These are phyloP conservation scores for Megaceryle maxima DNA, from an alignment of 2,113 vertebrate species.

Conservation along the genomic window DNA sequence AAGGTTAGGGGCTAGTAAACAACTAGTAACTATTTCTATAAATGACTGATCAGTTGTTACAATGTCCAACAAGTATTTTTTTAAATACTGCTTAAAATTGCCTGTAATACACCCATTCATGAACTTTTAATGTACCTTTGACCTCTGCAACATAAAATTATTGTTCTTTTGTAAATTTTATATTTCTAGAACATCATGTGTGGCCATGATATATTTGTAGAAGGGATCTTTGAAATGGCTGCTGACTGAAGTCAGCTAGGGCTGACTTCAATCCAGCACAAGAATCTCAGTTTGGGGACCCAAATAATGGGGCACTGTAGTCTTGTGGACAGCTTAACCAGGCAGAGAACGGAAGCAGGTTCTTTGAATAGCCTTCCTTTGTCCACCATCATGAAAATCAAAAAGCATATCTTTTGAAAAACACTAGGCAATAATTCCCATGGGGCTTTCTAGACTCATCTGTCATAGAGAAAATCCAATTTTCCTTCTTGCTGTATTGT, in stretches of 20 bases:
- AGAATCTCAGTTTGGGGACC: background rate
- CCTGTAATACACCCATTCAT: background rate
- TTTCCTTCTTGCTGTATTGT: constrained; percentile 52
- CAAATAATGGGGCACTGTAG: constrained; percentile 26
- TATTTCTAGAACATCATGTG: constrained; percentile 5
- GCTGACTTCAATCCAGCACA: background rate
- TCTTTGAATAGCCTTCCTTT: constrained; percentile 46
- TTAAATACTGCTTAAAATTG: background rate
- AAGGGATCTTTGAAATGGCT: background rate
- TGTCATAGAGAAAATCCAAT: constrained; percentile 52
- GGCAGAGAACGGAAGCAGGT: constrained; percentile 9
- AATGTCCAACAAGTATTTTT: background rate
- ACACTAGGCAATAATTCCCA: constrained; percentile 16
- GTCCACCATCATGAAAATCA: constrained; percentile 45
- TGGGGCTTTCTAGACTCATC: constrained; percentile 32
- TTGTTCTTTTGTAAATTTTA: background rate
- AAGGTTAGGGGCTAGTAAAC: background rate
- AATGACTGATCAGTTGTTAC: background rate
- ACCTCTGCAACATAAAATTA: background rate
- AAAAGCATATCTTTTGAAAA: constrained; percentile 54
- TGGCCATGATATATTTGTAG: background rate
- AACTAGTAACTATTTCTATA: background rate
- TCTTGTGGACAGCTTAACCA: background rate
- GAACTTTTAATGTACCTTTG: background rate
- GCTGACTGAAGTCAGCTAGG: constrained; percentile 31